A percentile compares a stretch with the other conserved stretches of the same genome.
These are phyloP conservation scores for Sarotherodon lohbergeri DNA, from an alignment of 2,113 vertebrate genomes.

Conservation along the genomic window DNA sequence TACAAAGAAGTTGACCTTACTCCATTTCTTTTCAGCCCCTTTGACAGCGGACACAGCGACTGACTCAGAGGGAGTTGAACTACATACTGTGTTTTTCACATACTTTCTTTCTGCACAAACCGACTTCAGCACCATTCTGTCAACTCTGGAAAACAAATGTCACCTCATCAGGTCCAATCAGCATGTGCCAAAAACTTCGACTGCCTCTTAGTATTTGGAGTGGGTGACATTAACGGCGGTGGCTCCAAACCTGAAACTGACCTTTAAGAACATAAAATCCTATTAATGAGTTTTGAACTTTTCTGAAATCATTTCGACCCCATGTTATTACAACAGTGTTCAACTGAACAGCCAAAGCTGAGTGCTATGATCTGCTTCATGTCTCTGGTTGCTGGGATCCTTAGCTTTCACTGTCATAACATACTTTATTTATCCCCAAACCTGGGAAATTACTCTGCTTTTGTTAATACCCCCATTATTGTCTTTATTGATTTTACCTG, in stretches of 20 bases:
- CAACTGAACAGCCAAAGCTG: background rate
- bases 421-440: background rate
- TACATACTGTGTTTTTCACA: background rate
- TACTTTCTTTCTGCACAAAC: background rate
- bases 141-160: background rate
- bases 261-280: constrained; percentile 10
- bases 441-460: background rate
- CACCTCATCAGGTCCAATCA: background rate
- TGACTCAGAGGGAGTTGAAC: background rate
- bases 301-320: background rate
- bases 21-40: background rate
- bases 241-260: background rate
- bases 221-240: constrained; percentile 16
- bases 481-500: background rate
- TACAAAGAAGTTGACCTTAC: constrained; percentile 6
- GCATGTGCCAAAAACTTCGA: background rate
- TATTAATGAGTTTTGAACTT: background rate
- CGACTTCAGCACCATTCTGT: background rate
- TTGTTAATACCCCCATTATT: background rate
- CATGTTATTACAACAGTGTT: background rate
- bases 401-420: background rate
- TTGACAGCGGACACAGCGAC: background rate
- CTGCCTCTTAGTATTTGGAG: background rate
- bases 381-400: background rate
- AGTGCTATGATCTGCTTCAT: background rate